These are phyloP conservation scores for Pseudotriccus pelzelni DNA, from an alignment of 2,797 vertebrate species.

Conservation along the genomic window DNA sequence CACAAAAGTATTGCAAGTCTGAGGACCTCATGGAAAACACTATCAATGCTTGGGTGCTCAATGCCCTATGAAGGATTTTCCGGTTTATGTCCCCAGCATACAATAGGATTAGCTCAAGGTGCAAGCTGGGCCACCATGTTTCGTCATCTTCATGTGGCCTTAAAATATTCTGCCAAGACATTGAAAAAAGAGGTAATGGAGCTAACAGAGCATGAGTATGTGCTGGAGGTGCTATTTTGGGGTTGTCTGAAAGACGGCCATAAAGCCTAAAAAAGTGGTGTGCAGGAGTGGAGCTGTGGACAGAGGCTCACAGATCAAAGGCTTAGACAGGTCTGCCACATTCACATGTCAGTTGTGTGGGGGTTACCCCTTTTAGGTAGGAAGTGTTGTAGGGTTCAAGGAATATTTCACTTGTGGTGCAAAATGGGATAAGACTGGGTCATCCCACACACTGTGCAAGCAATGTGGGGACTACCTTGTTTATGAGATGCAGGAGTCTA, in stretches of 20 bases:
- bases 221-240: not conserved
- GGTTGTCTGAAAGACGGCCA: not conserved
- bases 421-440: not conserved
- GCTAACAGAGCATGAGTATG: not conserved
- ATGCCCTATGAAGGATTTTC: not conserved
- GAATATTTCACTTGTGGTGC: not conserved
- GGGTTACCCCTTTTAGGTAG: not conserved
- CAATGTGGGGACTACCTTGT: not conserved
- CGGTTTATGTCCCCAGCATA: fast-evolving
- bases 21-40: not conserved
- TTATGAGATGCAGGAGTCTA: not conserved
- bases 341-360: fast-evolving
- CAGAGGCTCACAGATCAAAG: not conserved
- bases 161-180: not conserved
- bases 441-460: not conserved
- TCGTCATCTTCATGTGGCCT: not conserved
- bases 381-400: not conserved
- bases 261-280: not conserved
- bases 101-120: not conserved
- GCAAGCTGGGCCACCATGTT: not conserved
- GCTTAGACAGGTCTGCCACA: fast-evolving
- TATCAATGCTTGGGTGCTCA: not conserved
- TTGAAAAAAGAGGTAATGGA: not conserved
- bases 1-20: not conserved
- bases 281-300: not conserved